Evolutionary conservation across 2,888 invertebrate genomes (phyloP).

Genomic region (Flexamia atlantica): DNA sequence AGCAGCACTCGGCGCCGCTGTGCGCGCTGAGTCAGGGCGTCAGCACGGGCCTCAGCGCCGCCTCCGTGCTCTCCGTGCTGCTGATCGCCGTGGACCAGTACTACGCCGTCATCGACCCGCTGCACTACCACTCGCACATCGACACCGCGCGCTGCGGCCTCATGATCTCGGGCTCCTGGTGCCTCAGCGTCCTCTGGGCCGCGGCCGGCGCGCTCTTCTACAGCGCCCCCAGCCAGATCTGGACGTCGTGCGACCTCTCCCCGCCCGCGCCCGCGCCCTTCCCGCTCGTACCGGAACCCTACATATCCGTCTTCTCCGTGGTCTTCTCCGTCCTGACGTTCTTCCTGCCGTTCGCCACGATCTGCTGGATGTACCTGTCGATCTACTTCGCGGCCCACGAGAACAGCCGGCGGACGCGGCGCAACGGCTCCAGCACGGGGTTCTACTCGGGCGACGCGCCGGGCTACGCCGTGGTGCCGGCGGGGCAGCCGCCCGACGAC

Average conservation of each 20-base stretch:
- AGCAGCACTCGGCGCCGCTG: slow-evolving; percentile 72
- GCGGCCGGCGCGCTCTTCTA: slow-evolving; percentile 73
- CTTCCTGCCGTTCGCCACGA: slow-evolving; percentile 78
- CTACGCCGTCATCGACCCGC: slow-evolving; percentile 81
- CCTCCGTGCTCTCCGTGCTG: slow-evolving; percentile 80
- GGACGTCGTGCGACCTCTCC: slow-evolving; percentile 73
- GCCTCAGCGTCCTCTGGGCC: slow-evolving; percentile 75
- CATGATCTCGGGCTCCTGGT: slow-evolving; percentile 76
- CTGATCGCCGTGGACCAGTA: slow-evolving; percentile 82
- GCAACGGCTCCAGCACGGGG: slow-evolving; percentile 76
- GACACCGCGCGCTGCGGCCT: slow-evolving; percentile 76
- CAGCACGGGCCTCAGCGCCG: slow-evolving; percentile 79
- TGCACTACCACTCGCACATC: slow-evolving; percentile 80
- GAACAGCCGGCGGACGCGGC: slow-evolving; percentile 81
- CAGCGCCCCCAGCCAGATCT: slow-evolving; percentile 74
- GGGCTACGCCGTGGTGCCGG: slow-evolving; percentile 59
- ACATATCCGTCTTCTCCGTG: slow-evolving; percentile 75
- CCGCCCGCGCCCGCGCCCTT: neutral
- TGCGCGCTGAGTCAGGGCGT: slow-evolving; percentile 81
- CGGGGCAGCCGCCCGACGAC: slow-evolving; percentile 21
- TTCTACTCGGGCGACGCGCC: slow-evolving; percentile 74
- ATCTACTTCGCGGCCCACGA: slow-evolving; percentile 87
- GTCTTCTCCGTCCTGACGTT: slow-evolving; percentile 76
- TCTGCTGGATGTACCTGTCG: slow-evolving; percentile 85
- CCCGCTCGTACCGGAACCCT: slow-evolving; percentile 69